Evolutionary conservation across 2,888 invertebrate genomes (phyloP).

Genomic region (Petrophora chlorosata): DNA sequence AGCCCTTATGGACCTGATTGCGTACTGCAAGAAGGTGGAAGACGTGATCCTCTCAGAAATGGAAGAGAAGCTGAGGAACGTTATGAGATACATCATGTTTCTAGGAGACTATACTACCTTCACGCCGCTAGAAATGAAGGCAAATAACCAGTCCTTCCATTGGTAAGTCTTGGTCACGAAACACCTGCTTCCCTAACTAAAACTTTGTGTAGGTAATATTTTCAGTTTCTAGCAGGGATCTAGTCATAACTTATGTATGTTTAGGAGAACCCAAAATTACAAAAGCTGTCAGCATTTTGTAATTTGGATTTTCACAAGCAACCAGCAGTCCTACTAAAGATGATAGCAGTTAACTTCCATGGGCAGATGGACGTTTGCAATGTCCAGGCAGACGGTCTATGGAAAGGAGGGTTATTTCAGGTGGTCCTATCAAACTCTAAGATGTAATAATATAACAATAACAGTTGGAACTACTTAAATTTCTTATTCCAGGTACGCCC

Average conservation of each 20-base stretch:
- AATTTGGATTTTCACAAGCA: not conserved
- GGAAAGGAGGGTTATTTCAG: no score
- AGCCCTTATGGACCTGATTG: constrained; percentile 92
- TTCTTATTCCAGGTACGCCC: constrained; percentile 84
- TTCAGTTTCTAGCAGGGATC: no score
- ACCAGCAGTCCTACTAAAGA: no score
- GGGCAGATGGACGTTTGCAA: no score
- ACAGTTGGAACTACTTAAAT: not conserved
- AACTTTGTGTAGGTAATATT: no score
- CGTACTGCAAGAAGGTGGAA: constrained; percentile 90
- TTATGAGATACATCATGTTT: constrained; percentile 90
- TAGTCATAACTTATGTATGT: no score
- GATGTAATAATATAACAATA: no score
- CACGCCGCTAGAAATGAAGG: constrained; percentile 93
- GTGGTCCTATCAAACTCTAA: no score
- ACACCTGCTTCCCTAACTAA: no score
- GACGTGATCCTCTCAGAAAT: constrained; percentile 87
- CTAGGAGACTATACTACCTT: constrained; percentile 92
- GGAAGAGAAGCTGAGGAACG: constrained; percentile 88
- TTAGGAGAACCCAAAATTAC: not conserved
- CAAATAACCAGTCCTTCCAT: constrained; percentile 93
- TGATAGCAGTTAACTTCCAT: no score
- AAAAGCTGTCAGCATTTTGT: not conserved
- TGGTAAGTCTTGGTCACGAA: constrained; percentile 86
- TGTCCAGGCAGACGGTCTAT: no score